Evolutionary conservation across 30 jellyfish, hydroid and myxozoan species (phyloP).

Genomic region (Pelagia noctiluca): DNA sequence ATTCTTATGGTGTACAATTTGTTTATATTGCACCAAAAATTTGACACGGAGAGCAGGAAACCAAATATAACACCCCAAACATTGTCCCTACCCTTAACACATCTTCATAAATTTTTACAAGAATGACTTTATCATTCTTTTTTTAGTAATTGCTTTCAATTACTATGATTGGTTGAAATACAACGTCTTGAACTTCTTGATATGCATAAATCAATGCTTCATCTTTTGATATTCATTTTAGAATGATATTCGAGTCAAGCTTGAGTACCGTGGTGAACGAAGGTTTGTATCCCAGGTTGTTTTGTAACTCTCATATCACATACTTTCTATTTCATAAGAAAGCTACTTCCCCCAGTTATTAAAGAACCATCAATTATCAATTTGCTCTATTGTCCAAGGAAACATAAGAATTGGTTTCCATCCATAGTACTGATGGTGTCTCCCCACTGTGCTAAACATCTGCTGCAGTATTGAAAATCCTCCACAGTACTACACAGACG

Average conservation of each 20-base stretch:
- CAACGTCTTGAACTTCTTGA: not conserved
- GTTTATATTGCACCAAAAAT: too few relatives aligned
- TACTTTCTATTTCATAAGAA: not conserved
- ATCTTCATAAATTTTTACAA: not conserved
- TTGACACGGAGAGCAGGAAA: too few relatives aligned
- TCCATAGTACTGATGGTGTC: too few relatives aligned
- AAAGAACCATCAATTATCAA: too few relatives aligned
- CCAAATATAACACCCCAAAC: too few relatives aligned
- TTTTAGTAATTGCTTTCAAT: not conserved
- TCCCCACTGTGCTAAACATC: too few relatives aligned
- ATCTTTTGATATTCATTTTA: slow-evolving; percentile 17
- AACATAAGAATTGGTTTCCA: too few relatives aligned
- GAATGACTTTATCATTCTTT: not conserved
- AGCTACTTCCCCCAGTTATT: too few relatives aligned
- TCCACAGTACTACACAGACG: too few relatives aligned
- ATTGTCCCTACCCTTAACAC: not conserved
- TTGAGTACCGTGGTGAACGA: slow-evolving; percentile 82
- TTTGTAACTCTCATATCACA: too few relatives aligned
- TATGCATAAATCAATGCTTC: not conserved
- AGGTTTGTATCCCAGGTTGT: slow-evolving; percentile 18
- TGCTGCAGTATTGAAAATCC: too few relatives aligned
- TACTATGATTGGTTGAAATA: not conserved
- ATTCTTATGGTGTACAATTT: too few relatives aligned
- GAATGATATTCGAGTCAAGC: slow-evolving; percentile 83
- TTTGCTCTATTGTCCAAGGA: not conserved